These are phyloP conservation scores for Larimichthys crocea DNA, from an alignment of 2,113 vertebrate species.

Conservation along the genomic window DNA sequence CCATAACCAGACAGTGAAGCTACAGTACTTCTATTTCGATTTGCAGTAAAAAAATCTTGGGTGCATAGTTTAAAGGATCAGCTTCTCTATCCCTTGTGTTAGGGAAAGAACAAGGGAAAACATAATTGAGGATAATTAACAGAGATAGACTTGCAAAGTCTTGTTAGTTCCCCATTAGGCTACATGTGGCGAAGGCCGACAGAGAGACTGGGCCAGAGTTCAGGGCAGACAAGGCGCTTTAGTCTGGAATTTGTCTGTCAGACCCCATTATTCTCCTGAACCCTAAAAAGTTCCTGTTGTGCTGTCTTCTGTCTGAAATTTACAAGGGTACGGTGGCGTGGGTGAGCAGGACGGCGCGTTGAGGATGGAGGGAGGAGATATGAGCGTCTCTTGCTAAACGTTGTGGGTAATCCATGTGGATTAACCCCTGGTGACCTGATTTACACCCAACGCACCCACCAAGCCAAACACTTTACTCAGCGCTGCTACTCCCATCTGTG, in stretches of 20 bases:
- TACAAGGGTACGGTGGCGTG: slow-evolving; percentile 45
- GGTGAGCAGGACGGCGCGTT: slow-evolving; percentile 33
- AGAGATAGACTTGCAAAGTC: slow-evolving; percentile 28
- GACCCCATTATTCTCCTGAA: slow-evolving; percentile 69
- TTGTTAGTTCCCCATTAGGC: slow-evolving; percentile 43
- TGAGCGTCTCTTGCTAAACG: slow-evolving; percentile 79
- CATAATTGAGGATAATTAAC: slow-evolving; percentile 25
- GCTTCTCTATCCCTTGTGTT: not conserved
- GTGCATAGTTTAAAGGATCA: not conserved
- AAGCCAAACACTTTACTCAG: slow-evolving; percentile 56
- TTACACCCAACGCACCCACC: slow-evolving; percentile 65
- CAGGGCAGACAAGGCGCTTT: slow-evolving; percentile 58
- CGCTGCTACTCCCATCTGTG: slow-evolving; percentile 43
- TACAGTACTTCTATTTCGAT: not conserved
- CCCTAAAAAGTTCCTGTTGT: slow-evolving; percentile 67
- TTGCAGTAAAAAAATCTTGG: not conserved
- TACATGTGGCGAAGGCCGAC: slow-evolving; percentile 11
- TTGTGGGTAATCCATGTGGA: slow-evolving; percentile 80
- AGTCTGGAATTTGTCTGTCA: slow-evolving; percentile 79
- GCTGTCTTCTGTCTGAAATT: slow-evolving; percentile 49
- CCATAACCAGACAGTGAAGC: not conserved
- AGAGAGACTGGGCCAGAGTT: slow-evolving; percentile 38
- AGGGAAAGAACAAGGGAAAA: not conserved
- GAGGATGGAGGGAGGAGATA: slow-evolving; percentile 56
- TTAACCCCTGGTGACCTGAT: slow-evolving; percentile 82